These are phyloP conservation scores for Oryctes rhinoceros DNA, from an alignment of 1,140 invertebrate genomes.

Conservation along the genomic window DNA sequence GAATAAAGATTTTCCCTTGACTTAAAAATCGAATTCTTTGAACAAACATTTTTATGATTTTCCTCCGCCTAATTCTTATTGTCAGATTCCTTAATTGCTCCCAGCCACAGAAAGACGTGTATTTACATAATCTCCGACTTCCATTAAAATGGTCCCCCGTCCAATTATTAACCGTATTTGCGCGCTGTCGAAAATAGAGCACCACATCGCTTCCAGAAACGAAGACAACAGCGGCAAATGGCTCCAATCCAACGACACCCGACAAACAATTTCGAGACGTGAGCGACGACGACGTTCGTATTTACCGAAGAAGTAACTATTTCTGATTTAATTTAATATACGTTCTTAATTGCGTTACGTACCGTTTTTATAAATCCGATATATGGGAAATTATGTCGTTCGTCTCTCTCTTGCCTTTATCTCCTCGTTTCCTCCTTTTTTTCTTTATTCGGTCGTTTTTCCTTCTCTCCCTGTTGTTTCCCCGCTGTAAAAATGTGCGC, in stretches of 20 bases:
- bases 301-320: conserved; percentile 30
- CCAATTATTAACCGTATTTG: conserved; percentile 1
- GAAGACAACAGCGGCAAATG: conserved; percentile 25
- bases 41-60: no score
- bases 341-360: conserved; percentile 30
- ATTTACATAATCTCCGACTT: not conserved
- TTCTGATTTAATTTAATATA: conserved; percentile 36
- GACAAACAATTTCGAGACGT: conserved; percentile 20
- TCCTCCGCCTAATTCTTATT: no score
- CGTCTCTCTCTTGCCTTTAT: not conserved
- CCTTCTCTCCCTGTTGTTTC: not conserved
- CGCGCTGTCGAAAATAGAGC: conserved; percentile 14
- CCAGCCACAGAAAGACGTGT: not conserved
- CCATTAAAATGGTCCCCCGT: not conserved
- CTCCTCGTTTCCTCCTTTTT: not conserved
- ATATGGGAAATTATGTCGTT: conserved; percentile 26
- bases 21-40: no score
- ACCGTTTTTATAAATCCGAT: conserved; percentile 34
- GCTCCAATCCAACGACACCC: not conserved
- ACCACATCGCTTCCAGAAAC: not conserved
- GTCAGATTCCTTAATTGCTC: not conserved
- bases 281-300: not conserved
- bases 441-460: not conserved
- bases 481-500: conserved; percentile 32
- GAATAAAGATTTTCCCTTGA: no score